Evolutionary conservation across 2,797 vertebrate genomes (phyloP), one percentile per base, ranked within the genome.

Genomic region (Pitangus sulphuratus): DNA sequence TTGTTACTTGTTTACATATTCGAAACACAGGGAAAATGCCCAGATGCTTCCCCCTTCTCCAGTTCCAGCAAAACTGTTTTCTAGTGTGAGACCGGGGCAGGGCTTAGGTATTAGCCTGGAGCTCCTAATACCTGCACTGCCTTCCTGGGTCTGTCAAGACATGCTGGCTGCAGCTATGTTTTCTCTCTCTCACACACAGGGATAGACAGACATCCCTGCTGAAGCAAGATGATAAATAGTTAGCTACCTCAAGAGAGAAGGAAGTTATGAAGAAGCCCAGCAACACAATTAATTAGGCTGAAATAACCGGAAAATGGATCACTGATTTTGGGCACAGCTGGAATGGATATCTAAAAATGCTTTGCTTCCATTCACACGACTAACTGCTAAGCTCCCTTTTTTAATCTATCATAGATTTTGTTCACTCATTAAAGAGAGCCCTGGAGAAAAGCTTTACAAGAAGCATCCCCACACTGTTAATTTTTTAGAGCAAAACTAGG

Each of bases 341-440:
- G 21, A 84, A 61, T 22, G 39, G 26, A 37, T 44, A 22, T 71
- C 69, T 65, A 21, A 86, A 91, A 84, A 56, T 9, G 42, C 8
- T 47, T 80, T 45, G 14, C 28, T 77, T 74, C 11, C 12, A 20
- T 64, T 79, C 0, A 0, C 65, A 50, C 0, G 2, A 39, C 24
- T 60, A 57, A 69, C 17, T 71, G 45, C 51, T 42, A 40, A 71
- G 12, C 11, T 87, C 22, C 9, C 8, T 25, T 70, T 50, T 64
- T 78, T 28, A 22, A 58, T 77, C 26, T 56, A 7, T 60, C 12
- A 1, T 39, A 12, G 40, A 19, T 60, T 84, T 84, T 90, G 47
- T 30, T 82, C 60, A 25, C 20, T 88, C 58, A 39, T 60, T 66
- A 72, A 44, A 60, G 19, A 47, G 12, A 79, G 15, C 12, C 53